These are phyloP conservation scores for Boleophthalmus pectinirostris DNA, from an alignment of 2,113 vertebrate genomes.

Conservation along the genomic window DNA sequence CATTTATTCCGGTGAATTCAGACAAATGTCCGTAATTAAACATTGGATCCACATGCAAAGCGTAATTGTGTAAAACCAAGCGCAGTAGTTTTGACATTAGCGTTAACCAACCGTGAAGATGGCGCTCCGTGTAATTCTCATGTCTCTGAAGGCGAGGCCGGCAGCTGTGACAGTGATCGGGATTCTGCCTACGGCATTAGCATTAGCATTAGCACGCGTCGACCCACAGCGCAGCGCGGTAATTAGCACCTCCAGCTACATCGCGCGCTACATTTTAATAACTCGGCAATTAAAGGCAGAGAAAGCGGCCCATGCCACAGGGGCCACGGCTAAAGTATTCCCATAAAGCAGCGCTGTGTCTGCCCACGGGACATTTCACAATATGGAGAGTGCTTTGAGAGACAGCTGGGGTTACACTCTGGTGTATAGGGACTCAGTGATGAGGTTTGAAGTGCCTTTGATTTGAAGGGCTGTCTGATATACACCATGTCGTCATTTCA, in stretches of 20 bases:
- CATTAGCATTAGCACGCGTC: neutral
- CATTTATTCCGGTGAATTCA: neutral
- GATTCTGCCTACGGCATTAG: neutral
- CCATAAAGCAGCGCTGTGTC: neutral
- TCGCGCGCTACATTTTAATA: constrained; percentile 5
- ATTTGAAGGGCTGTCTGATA: neutral
- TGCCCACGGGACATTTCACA: neutral
- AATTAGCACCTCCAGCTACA: constrained; percentile 10
- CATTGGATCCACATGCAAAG: neutral
- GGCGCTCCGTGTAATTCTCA: neutral
- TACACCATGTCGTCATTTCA: neutral
- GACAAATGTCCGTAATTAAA: neutral
- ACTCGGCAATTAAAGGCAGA: constrained; percentile 5
- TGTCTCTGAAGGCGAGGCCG: neutral
- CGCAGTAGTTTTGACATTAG: neutral
- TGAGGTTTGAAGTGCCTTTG: neutral
- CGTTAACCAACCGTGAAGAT: constrained; percentile 1
- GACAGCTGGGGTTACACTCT: neutral
- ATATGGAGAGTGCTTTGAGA: neutral
- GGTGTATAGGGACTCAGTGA: neutral
- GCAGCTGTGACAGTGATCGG: constrained; percentile 7
- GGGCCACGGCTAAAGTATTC: constrained; percentile 1
- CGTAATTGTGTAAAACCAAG: constrained; percentile 4
- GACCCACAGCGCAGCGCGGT: constrained; percentile 3
- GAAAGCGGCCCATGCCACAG: neutral